A percentile compares a stretch with the other conserved stretches of the same genome.
phyloP scores from a whole-genome alignment of 2,113 vertebrate species.

The Piprites chloris region DNA sequence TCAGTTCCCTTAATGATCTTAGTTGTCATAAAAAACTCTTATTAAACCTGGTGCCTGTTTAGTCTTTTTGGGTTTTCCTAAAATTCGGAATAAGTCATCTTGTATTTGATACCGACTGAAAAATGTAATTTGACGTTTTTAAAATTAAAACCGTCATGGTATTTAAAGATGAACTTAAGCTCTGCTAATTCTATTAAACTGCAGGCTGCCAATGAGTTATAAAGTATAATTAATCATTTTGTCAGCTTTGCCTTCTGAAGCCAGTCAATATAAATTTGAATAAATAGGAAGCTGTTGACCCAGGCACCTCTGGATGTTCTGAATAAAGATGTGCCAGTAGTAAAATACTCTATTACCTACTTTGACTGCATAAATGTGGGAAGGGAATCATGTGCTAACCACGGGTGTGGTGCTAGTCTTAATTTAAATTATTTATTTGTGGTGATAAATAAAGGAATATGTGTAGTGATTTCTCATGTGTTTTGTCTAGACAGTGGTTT shows the following conservation, averaged over 20 bases:
- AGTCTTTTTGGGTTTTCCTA: neutral
- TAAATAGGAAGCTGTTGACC: conserved; percentile 74
- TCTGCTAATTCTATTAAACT: conserved; percentile 79
- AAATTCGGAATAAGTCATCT: conserved; percentile 61
- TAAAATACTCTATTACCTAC: conserved; percentile 11
- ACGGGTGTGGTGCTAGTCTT: neutral
- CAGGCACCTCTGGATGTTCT: conserved; percentile 49
- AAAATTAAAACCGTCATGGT: conserved; percentile 69
- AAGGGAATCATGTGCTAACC: neutral
- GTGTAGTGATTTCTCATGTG: neutral
- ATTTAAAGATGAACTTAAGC: conserved; percentile 78
- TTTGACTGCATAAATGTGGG: neutral
- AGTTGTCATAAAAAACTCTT: neutral
- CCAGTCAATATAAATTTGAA: conserved; percentile 77
- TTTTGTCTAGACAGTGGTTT: neutral
- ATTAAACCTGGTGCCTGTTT: neutral
- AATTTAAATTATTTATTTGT: neutral
- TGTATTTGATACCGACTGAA: conserved; percentile 60
- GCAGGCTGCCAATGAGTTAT: conserved; percentile 72
- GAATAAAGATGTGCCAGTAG: conserved; percentile 50
- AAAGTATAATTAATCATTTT: conserved; percentile 79
- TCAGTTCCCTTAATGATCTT: neutral
- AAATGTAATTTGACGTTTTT: conserved; percentile 73
- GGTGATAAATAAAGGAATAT: neutral
- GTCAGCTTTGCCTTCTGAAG: conserved; percentile 74